Percentiles rank a stretch among this genome's conserved stretches.
Evolutionary conservation across 2,888 invertebrate species (phyloP).

Genomic region (Acleris laterana): DNA sequence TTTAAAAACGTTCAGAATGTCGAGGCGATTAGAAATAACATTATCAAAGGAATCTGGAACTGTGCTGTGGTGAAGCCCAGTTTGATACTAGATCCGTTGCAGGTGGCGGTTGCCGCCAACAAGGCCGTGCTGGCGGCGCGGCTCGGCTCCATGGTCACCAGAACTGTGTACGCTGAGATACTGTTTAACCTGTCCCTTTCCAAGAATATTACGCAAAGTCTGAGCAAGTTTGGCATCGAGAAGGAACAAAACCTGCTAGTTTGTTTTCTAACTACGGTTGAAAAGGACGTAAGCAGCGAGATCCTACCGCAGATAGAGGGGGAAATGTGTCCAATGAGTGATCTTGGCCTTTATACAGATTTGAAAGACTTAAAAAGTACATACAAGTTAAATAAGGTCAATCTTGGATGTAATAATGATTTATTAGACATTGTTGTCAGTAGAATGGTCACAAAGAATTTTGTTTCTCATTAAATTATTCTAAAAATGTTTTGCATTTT

Average conservation of each 20-base stretch:
- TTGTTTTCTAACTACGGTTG: slow-evolving; percentile 59
- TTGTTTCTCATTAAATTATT: slow-evolving; percentile 65
- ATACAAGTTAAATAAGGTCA: slow-evolving; percentile 85
- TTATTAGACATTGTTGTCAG: slow-evolving; percentile 86
- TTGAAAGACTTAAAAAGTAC: slow-evolving; percentile 78
- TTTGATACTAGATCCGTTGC: slow-evolving; percentile 84
- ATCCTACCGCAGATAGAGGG: slow-evolving; percentile 83
- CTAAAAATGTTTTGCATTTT: background rate
- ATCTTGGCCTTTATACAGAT: slow-evolving; percentile 76
- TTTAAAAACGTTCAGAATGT: slow-evolving; percentile 85
- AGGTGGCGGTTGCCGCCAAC: slow-evolving; percentile 87
- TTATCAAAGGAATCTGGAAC: slow-evolving; percentile 82
- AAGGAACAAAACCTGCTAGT: slow-evolving; percentile 59
- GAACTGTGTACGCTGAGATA: slow-evolving; percentile 86
- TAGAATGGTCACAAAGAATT: slow-evolving; percentile 87
- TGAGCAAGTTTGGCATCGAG: slow-evolving; percentile 86
- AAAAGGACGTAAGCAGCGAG: slow-evolving; percentile 52
- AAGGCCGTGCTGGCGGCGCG: slow-evolving; percentile 84
- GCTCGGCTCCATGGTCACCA: slow-evolving; percentile 81
- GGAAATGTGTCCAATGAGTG: slow-evolving; percentile 72
- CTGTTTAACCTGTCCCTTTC: slow-evolving; percentile 87
- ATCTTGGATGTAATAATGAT: slow-evolving; percentile 57
- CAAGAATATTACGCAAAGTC: slow-evolving; percentile 88
- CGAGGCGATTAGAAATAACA: slow-evolving; percentile 77
- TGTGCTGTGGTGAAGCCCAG: slow-evolving; percentile 86